Evolutionary conservation across 2,113 vertebrate genomes (phyloP).

Genomic region (Lethenteron camtschaticum): DNA sequence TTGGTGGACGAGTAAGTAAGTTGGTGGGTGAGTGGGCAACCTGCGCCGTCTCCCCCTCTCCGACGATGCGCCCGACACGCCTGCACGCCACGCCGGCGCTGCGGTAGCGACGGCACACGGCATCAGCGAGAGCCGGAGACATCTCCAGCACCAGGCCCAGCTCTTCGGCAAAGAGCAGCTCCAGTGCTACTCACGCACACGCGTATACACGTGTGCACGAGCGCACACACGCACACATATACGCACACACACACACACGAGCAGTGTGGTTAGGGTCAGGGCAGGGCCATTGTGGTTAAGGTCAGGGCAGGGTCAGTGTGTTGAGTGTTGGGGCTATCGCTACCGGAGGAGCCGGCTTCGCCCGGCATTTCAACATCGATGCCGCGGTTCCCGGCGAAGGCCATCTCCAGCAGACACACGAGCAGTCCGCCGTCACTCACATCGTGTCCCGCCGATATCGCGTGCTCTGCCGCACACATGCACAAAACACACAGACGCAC

Average conservation of each 20-base stretch:
- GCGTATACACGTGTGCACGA: no score
- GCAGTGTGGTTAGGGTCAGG: neutral
- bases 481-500: neutral
- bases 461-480: conserved; percentile 21
- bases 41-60: conserved; percentile 18
- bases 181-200: conserved; percentile 21
- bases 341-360: neutral
- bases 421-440: conserved; percentile 65
- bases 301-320: neutral
- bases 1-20: neutral
- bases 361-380: conserved; percentile 33
- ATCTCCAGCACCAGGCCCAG: conserved; percentile 54
- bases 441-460: conserved; percentile 56
- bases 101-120: conserved; percentile 26
- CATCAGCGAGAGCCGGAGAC: conserved; percentile 15
- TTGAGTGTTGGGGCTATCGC: neutral
- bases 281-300: neutral
- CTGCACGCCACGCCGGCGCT: conserved; percentile 30
- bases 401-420: conserved; percentile 61
- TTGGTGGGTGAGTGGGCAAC: neutral
- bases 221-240: neutral
- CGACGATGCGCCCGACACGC: conserved; percentile 30
- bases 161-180: conserved; percentile 59
- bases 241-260: no score
- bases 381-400: conserved; percentile 62